Base-by-base conservation (phyloP, 2,113 vertebrate genomes). In the Elaphurus davidianus region DNA sequence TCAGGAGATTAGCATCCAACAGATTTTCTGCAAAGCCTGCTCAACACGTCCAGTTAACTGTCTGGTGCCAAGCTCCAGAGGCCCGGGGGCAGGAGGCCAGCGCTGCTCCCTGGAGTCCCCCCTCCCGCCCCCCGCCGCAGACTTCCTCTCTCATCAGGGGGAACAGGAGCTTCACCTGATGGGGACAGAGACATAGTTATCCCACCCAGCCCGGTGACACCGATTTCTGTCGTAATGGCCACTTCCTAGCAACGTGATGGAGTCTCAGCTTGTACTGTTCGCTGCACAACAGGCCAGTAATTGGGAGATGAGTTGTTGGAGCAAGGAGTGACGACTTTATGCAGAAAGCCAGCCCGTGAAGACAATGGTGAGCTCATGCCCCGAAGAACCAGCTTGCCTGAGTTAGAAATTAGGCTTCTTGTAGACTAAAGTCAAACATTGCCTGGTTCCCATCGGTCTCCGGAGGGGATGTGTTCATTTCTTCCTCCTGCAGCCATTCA, bases 41-140 rank as follows among this genome's bases (percentile, higher is more conserved):
- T 76, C 78, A 79, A 94, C 91, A 91, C 64, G 83, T 25, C 74
- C 21, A 93, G 82, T 98, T 98, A 98, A 98, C 98, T 84, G 84
- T 93, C 98, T 84, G 55, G 79, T 0, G 8, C 96, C 94, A 96
- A 90, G 47, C 82, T 43, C 1, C 40, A 45, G 40, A 23, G 88
- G 76, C 76, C 28, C 55, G 16, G 59, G 52, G 36, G 60, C 40
- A 28, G 23, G 83, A 17, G 47, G 28, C 45, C 8, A 30, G 36
- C 1, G 3, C 52, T 11, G 5, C 36, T 64, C 12, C 81, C 3
- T 9, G 74, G 83, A 71, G 40, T 93, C 43, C 82, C 74, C 76
- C 84, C 17, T 23, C 47, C 30, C 12, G 23, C 67, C 62, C 67
- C 83, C 30, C 30, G 27, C 3, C 16, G 30, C 76, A 14, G 16